These are phyloP conservation scores for Enteromius argenteus DNA, from an alignment of 2,797 vertebrate genomes.

Conservation along the genomic window DNA sequence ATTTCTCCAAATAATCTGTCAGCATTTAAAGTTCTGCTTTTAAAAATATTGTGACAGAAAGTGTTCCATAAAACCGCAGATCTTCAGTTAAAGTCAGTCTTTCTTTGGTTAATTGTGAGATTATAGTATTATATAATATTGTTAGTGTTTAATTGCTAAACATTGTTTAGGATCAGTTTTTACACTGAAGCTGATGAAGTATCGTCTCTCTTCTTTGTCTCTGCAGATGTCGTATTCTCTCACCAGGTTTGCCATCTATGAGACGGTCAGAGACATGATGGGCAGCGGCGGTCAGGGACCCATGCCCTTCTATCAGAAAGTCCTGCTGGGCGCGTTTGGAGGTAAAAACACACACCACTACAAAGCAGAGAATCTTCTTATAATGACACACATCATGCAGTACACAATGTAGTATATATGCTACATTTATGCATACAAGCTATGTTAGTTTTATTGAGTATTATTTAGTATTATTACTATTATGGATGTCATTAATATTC, in stretches of 20 bases:
- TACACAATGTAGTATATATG: too few relatives aligned
- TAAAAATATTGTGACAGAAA: neutral
- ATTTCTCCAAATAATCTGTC: too few relatives aligned
- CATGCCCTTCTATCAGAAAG: slow-evolving; percentile 94
- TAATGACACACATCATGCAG: neutral
- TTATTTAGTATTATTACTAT: too few relatives aligned
- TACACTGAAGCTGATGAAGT: neutral
- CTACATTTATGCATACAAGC: too few relatives aligned
- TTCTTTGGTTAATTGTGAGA: neutral
- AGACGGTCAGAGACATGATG: slow-evolving; percentile 85
- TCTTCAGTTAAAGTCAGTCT: neutral
- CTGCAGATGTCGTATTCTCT: slow-evolving; percentile 95
- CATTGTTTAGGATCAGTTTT: neutral
- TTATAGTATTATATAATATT: too few relatives aligned
- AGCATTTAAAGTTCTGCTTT: too few relatives aligned
- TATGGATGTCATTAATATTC: too few relatives aligned
- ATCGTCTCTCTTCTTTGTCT: slow-evolving; percentile 10
- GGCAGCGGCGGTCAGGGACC: slow-evolving; percentile 79
- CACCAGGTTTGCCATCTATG: slow-evolving; percentile 96
- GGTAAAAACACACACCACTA: slow-evolving; percentile 73
- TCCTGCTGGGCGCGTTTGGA: slow-evolving; percentile 87
- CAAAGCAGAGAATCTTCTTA: neutral
- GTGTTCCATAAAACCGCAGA: too few relatives aligned
- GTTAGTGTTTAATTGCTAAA: neutral
- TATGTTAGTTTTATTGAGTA: too few relatives aligned